phyloP scores from a whole-genome alignment of 2,888 invertebrate species.

The Agrochola macilenta region DNA sequence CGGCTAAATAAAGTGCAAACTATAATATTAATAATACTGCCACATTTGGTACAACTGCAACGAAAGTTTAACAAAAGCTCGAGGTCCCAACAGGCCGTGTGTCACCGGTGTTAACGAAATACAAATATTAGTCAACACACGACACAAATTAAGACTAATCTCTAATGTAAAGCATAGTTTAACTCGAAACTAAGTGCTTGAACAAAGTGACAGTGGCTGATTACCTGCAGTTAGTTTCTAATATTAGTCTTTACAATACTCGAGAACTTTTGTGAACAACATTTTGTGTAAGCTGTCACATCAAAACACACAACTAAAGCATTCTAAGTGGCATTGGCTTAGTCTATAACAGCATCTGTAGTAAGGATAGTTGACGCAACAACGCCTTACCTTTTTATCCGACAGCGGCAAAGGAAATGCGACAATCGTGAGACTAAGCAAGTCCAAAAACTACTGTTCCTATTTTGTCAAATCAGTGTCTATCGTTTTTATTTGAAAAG shows the following conservation, averaged over 20 bases:
- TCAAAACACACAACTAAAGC: slow-evolving; percentile 34
- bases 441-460: background rate
- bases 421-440: background rate
- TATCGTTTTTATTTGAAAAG: background rate
- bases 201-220: slow-evolving; percentile 85
- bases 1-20: background rate
- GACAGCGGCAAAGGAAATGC: background rate
- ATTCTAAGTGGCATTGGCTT: slow-evolving; percentile 36
- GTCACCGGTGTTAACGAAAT: slow-evolving; percentile 87
- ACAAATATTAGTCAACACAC: slow-evolving; percentile 87
- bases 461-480: background rate
- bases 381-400: background rate
- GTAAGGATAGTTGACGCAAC: background rate
- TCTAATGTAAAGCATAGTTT: slow-evolving; percentile 87
- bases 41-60: background rate
- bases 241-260: slow-evolving; percentile 61
- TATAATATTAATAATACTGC: background rate
- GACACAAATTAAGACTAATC: slow-evolving; percentile 90
- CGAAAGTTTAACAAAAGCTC: slow-evolving; percentile 49
- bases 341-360: slow-evolving; percentile 17
- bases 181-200: slow-evolving; percentile 89
- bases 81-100: slow-evolving; percentile 66
- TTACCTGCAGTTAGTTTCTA: slow-evolving; percentile 67
- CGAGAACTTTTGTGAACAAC: slow-evolving; percentile 39
- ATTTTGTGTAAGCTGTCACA: slow-evolving; percentile 63